phyloP scores from a whole-genome alignment of 92 coral and sea anemone species.

The Pocillopora meandrina region DNA sequence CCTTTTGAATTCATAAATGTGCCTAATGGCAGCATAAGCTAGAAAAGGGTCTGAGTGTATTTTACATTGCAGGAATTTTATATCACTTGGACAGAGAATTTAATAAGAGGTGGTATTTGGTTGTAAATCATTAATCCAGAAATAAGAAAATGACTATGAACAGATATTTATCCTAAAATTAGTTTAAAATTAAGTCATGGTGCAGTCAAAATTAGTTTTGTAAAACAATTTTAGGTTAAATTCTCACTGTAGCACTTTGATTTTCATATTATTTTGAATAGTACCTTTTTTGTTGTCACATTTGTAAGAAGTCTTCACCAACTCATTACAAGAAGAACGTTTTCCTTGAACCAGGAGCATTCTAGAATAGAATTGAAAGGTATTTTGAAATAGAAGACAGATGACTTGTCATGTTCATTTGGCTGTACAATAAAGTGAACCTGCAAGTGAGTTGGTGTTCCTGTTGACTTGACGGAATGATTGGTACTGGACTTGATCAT shows the following conservation, averaged over 20 bases:
- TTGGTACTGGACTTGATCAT: not conserved
- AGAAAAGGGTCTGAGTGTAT: constrained; percentile 11
- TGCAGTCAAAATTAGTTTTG: not conserved
- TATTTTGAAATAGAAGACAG: too few relatives aligned
- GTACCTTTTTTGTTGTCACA: not conserved
- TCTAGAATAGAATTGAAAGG: too few relatives aligned
- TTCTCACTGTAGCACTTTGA: not conserved
- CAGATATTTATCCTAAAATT: constrained; percentile 24
- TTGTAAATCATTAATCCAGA: constrained; percentile 26
- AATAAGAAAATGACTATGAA: constrained; percentile 13
- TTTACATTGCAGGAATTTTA: constrained; percentile 20
- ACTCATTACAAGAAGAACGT: not conserved
- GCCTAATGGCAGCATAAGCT: not conserved
- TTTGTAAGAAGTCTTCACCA: not conserved
- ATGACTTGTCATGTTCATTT: too few relatives aligned
- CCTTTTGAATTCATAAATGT: not conserved
- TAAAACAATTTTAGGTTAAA: not conserved
- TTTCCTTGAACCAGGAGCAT: too few relatives aligned
- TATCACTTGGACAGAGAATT: constrained; percentile 5
- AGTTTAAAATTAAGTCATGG: not conserved
- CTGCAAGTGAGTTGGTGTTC: too few relatives aligned
- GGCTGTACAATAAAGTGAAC: too few relatives aligned
- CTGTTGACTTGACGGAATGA: not conserved
- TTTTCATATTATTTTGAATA: not conserved
- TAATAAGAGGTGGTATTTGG: constrained; percentile 19